Evolutionary conservation across 2,113 vertebrate genomes (phyloP), one percentile per base, ranked within the genome.

Genomic region (Passer domesticus): DNA sequence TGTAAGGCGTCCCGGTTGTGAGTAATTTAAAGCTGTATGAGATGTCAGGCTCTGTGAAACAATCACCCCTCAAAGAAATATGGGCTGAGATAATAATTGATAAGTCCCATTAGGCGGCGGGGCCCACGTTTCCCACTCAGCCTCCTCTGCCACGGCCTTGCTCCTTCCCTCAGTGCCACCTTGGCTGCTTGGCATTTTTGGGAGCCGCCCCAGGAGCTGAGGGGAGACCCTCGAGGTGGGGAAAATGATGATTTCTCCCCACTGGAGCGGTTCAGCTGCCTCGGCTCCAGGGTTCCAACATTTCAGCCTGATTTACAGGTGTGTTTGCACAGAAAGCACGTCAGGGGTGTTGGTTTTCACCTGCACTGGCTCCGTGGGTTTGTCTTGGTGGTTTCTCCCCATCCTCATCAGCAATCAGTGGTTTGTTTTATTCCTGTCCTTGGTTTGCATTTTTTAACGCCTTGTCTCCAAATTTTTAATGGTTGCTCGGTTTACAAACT

Each of bases 21-120:
- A 98, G 98, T 98, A 98, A 98, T 98, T 98, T 98, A 98, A 98
- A 98, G 98, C 98, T 98, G 94, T 98, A 98, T 98, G 98, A 98
- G 98, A 98, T 98, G 98, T 98, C 98, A 98, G 98, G 94, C 97
- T 98, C 96, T 68, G 98, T 98, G 98, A 98, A 98, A 98, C 98
- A 98, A 98, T 98, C 98, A 98, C 97, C 97, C 97, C 97, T 97
- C 97, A 82, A 98, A 98, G 98, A 98, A 98, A 98, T 98, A 98
- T 98, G 98, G 98, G 69, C 97, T 89, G 79, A 97, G 98, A 98
- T 98, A 97, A 98, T 98, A 98, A 98, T 98, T 98, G 98, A 98
- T 98, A 98, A 98, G 97, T 98, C 98, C 98, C 98, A 98, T 98
- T 98, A 98, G 98, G 97, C 97, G 94, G 43, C 86, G 86, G 97